These are phyloP conservation scores for Muscicapa adusta DNA, from an alignment of 2,113 vertebrate genomes.

Conservation along the genomic window DNA sequence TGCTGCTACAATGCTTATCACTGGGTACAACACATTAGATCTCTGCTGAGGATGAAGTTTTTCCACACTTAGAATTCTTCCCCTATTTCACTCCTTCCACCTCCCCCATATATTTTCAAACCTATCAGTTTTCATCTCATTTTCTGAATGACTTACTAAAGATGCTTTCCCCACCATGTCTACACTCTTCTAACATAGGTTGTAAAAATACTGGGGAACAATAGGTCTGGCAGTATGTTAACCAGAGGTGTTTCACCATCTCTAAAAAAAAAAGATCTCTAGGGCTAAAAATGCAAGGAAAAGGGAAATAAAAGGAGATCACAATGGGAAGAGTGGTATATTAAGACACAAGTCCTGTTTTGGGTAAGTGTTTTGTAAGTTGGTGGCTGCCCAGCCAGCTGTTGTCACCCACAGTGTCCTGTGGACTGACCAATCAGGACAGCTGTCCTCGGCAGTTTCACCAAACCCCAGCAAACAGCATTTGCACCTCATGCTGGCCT, in stretches of 20 bases:
- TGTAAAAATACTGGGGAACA: not conserved
- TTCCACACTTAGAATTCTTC: not conserved
- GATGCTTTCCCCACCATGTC: fast-evolving
- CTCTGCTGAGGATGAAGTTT: not conserved
- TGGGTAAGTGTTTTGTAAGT: not conserved
- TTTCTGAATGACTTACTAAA: not conserved
- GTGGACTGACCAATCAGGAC: not conserved
- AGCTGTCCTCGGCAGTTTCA: not conserved
- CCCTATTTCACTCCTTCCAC: not conserved
- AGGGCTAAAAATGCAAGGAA: not conserved
- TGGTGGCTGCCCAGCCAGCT: not conserved
- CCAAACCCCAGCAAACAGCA: not conserved
- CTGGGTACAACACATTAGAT: not conserved
- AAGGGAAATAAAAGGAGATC: not conserved
- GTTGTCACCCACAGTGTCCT: not conserved
- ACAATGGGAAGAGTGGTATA: not conserved
- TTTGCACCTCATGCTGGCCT: not conserved
- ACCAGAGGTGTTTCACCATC: not conserved
- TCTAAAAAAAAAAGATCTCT: not conserved
- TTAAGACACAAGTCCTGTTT: not conserved
- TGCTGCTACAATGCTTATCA: not conserved
- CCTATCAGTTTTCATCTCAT: not conserved
- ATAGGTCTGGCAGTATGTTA: not conserved
- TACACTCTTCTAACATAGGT: not conserved
- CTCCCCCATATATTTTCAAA: not conserved